A percentile compares a stretch with the other conserved stretches of the same genome.
phyloP scores from a whole-genome alignment of 1,140 invertebrate genomes.

The Planococcus citri region DNA sequence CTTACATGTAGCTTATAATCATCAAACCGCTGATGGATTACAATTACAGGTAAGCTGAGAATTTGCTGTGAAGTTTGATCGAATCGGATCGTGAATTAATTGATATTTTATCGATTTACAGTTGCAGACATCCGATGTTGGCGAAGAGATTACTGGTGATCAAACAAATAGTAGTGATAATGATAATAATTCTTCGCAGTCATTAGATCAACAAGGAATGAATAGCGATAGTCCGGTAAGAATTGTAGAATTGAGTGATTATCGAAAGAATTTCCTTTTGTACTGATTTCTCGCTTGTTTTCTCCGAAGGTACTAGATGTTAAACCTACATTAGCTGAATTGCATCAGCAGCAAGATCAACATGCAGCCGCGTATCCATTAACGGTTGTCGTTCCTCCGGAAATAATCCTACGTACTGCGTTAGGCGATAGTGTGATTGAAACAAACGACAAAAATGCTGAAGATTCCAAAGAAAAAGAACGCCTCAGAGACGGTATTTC shows the following conservation, averaged over 20 bases:
- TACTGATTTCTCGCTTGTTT: background rate
- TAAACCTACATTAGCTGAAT: constrained; percentile 28
- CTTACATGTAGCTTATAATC: constrained; percentile 50
- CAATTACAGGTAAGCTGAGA: constrained; percentile 37
- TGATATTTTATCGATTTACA: background rate
- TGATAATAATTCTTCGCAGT: constrained; percentile 11
- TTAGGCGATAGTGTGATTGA: constrained; percentile 22
- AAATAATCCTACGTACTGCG: constrained; percentile 28
- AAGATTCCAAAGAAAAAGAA: constrained; percentile 30
- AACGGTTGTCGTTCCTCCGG: constrained; percentile 36
- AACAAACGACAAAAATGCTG: constrained; percentile 29
- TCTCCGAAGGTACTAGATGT: constrained; percentile 30
- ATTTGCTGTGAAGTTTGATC: too few relatives aligned
- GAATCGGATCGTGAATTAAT: background rate
- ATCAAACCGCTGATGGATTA: constrained; percentile 40
- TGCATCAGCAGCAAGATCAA: constrained; percentile 25
- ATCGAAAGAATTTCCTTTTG: background rate
- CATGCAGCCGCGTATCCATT: constrained; percentile 39
- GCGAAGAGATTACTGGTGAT: background rate
- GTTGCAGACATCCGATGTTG: background rate
- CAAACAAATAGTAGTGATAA: constrained; percentile 13
- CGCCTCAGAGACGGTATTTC: constrained; percentile 24
- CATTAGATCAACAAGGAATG: background rate
- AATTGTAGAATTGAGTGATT: background rate
- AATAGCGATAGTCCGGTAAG: constrained; percentile 6